These are phyloP conservation scores for Pocillopora grandis DNA, from an alignment of 92 coral and sea anemone genomes.

Conservation along the genomic window DNA sequence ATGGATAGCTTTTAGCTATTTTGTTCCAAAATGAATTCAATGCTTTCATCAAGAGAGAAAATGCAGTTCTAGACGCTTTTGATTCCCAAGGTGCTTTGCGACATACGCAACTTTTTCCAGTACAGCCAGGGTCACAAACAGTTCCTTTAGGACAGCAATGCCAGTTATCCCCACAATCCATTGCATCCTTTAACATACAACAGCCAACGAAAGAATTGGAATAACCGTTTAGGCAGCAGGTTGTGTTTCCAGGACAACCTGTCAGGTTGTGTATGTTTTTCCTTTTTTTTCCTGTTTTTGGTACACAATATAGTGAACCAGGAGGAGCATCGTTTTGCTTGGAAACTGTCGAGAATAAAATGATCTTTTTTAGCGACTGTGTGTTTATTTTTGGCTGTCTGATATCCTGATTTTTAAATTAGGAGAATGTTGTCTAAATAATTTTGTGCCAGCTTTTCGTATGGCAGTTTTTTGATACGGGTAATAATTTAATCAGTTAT, in stretches of 20 bases:
- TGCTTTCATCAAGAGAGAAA: conserved; percentile 55
- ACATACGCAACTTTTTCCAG: conserved; percentile 45
- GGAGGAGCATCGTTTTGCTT: neutral
- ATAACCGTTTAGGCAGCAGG: conserved; percentile 56
- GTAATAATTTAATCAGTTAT: no score
- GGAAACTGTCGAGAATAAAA: conserved; percentile 9
- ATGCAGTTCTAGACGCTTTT: conserved; percentile 46
- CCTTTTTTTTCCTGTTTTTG: neutral
- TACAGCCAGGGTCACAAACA: conserved; percentile 64
- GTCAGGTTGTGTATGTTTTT: conserved; percentile 25
- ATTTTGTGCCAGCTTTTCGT: no score
- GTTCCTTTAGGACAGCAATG: conserved; percentile 77
- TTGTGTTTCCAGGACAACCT: conserved; percentile 62
- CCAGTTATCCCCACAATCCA: conserved; percentile 77
- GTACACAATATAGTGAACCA: conserved; percentile 20
- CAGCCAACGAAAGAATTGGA: conserved; percentile 69
- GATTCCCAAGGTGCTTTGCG: conserved; percentile 78
- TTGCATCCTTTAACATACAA: conserved; percentile 62
- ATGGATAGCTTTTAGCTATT: conserved; percentile 12
- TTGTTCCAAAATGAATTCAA: conserved; percentile 53
- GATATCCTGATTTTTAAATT: no score
- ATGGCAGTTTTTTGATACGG: no score
- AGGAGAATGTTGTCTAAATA: no score
- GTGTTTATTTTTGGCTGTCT: neutral
- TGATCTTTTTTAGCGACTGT: neutral